These are phyloP conservation scores for Poeciliopsis prolifica DNA, from an alignment of 2,113 vertebrate species.

Conservation along the genomic window DNA sequence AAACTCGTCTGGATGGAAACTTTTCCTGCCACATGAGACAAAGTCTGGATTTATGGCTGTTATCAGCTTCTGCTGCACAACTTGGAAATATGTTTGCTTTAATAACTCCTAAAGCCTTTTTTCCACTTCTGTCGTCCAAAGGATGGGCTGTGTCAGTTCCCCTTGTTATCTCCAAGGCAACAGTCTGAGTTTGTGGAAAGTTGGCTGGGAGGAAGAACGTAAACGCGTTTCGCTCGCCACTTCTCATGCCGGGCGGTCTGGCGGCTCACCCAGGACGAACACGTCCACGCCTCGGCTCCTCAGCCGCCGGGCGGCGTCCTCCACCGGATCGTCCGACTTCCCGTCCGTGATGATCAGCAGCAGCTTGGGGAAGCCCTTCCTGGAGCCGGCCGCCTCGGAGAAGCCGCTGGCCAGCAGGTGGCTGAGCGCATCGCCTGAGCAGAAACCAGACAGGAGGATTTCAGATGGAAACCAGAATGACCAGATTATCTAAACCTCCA, in stretches of 20 bases:
- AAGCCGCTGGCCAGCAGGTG: constrained; percentile 86
- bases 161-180: background rate
- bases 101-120: background rate
- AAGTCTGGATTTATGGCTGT: background rate
- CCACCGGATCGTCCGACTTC: constrained; percentile 89
- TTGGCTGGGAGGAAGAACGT: background rate
- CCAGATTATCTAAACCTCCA: too few relatives aligned
- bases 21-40: background rate
- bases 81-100: background rate
- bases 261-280: constrained; percentile 89
- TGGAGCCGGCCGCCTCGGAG: constrained; percentile 85
- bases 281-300: constrained; percentile 90
- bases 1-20: background rate
- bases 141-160: background rate
- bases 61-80: background rate
- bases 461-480: background rate
- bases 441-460: constrained; percentile 34
- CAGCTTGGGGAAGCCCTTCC: constrained; percentile 90
- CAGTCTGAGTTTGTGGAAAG: background rate
- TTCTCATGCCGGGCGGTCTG: constrained; percentile 13
- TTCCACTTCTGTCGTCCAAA: background rate
- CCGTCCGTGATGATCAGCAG: constrained; percentile 92
- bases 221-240: constrained; percentile 30
- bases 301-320: constrained; percentile 86
- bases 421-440: constrained; percentile 87